These are phyloP conservation scores for Apotomis betuletana DNA, from an alignment of 2,888 invertebrate species.

Conservation along the genomic window DNA sequence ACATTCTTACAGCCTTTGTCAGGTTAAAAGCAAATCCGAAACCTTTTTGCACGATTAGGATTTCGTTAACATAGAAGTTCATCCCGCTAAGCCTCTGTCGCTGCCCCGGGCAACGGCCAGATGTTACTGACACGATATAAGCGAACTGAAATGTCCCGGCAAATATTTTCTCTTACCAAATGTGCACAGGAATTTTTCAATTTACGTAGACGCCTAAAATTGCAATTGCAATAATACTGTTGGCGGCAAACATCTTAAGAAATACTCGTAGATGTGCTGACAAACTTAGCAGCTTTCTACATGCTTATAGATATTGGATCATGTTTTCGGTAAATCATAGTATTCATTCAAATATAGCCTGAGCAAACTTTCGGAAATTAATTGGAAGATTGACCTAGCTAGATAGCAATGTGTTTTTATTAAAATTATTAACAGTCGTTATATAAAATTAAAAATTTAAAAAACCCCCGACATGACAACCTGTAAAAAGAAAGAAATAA, in stretches of 20 bases:
- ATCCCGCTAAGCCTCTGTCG: constrained; percentile 37
- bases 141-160: constrained; percentile 21
- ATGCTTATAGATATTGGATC: too few relatives aligned
- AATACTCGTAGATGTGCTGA: background rate
- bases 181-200: constrained; percentile 29
- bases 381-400: too few relatives aligned
- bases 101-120: constrained; percentile 36
- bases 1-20: constrained; percentile 30
- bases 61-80: constrained; percentile 36
- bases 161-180: constrained; percentile 16
- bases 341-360: too few relatives aligned
- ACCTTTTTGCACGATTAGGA: constrained; percentile 38
- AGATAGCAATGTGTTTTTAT: too few relatives aligned
- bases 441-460: too few relatives aligned
- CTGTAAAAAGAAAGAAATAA: too few relatives aligned
- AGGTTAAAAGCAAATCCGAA: constrained; percentile 36
- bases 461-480: too few relatives aligned
- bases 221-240: constrained; percentile 16
- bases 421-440: too few relatives aligned
- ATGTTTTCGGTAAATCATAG: too few relatives aligned
- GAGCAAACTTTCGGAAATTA: too few relatives aligned
- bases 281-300: background rate
- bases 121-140: constrained; percentile 38
- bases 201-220: constrained; percentile 21
- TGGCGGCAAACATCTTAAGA: background rate